Evolutionary conservation across 2,888 invertebrate species (phyloP).

Genomic region (Kuschelorhynchus macadamiae): DNA sequence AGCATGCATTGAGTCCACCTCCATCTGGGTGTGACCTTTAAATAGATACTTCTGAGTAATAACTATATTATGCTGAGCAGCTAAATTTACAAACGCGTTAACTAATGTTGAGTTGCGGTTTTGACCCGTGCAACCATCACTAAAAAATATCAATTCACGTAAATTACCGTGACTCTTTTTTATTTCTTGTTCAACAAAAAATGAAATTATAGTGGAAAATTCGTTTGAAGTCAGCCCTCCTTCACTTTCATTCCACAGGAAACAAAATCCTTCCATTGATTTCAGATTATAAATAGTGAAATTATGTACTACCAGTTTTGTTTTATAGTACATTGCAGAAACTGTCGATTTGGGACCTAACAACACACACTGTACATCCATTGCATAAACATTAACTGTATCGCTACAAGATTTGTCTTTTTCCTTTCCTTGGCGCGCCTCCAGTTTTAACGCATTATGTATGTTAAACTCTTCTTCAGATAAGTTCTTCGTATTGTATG

Average conservation of each 20-base stretch:
- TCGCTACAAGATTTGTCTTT: background rate
- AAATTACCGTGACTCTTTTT: background rate
- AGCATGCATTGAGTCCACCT: constrained; percentile 18
- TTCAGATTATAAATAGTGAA: constrained; percentile 41
- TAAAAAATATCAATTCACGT: constrained; percentile 18
- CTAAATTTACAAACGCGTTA: constrained; percentile 12
- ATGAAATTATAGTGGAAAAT: constrained; percentile 19
- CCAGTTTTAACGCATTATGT: no score
- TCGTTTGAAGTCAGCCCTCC: constrained; percentile 15
- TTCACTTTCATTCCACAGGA: constrained; percentile 30
- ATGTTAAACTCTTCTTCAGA: no score
- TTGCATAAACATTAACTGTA: constrained; percentile 1
- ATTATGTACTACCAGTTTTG: constrained; percentile 25
- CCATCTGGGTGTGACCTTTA: constrained; percentile 14
- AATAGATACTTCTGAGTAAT: constrained; percentile 11
- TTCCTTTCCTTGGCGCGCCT: constrained; percentile 1
- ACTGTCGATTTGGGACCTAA: constrained; percentile 20
- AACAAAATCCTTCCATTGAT: constrained; percentile 29
- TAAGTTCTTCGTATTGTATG: no score
- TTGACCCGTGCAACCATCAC: constrained; percentile 5
- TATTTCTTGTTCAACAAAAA: no score
- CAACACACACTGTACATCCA: background rate
- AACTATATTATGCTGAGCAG: constrained; percentile 11
- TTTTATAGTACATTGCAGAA: constrained; percentile 22
- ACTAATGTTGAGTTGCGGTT: no score